Evolutionary conservation across 2,888 invertebrate species (phyloP), one percentile per base, ranked within the genome.

Genomic region (Nowickia ferox): DNA sequence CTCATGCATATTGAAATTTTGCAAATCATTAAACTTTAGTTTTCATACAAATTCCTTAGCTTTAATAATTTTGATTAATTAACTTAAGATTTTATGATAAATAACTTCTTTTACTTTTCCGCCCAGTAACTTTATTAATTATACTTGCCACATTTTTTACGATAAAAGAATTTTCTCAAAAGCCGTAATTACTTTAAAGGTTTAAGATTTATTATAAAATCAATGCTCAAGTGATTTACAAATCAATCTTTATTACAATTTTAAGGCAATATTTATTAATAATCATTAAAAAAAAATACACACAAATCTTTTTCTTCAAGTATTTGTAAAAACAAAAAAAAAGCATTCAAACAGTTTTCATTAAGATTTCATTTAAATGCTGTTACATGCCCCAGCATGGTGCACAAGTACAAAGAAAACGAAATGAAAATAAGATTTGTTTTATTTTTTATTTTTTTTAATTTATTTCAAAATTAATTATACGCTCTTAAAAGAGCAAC

Each of bases 381-480:
- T 22, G 11, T n/a, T 38, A 13, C 13, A 65, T 38, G 61, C 17
- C 82, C 48, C 83, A 77, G 77, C 83, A 66, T 30, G 83, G 13
- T 66, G 65, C 44, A 48, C 38, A 66, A 77, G 51, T 66, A 83
- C 75, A 75, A 82, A 75, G 53, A 53, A 61, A 44, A 30, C 53
- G 48, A 44, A 59, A 59, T 77, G 22, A 66, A 79, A 79, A 85
- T 63, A 30, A 30, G 30, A 30, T 30, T n/a, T n/a, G n/a, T n/a
- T n/a, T n/a, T 22, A 22, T 22, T 22, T 30, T 30, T 30, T 30
- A 4, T 65, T 71, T 69, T 77, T 61, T 38, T 66, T 5, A 51
- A 79, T 82, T 71, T 75, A 63, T 57, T 82, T 71, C 46, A 44
- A 71, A 83, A 83, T 86, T 86, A 86, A 86, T 86, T 83, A 83